phyloP scores from a whole-genome alignment of 2,888 invertebrate genomes.

The Sceliomorpha sp. region DNA sequence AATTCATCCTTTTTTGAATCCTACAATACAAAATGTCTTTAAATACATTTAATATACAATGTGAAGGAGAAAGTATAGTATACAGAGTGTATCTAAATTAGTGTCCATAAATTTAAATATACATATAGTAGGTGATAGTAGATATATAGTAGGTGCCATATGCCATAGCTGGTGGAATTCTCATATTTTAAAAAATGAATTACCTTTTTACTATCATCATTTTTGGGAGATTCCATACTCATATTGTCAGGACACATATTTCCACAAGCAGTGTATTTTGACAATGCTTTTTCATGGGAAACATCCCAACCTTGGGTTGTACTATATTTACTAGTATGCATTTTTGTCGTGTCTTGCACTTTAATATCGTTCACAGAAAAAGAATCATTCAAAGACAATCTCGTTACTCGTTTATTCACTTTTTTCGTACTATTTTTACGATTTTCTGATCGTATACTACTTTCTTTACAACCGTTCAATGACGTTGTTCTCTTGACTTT shows the following conservation, averaged over 20 bases:
- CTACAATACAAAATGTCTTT: slow-evolving; percentile 12
- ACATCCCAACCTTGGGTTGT: slow-evolving; percentile 30
- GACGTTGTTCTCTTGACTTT: slow-evolving; percentile 6
- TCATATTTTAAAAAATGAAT: too few relatives aligned
- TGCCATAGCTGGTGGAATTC: too few relatives aligned
- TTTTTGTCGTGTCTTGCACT: neutral
- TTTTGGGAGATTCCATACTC: too few relatives aligned
- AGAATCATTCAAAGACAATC: neutral
- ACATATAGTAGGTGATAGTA: too few relatives aligned
- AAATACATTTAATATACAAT: too few relatives aligned
- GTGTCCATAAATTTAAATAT: too few relatives aligned
- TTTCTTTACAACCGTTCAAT: slow-evolving; percentile 2
- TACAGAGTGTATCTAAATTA: too few relatives aligned
- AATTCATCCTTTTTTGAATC: slow-evolving; percentile 11
- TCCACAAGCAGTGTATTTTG: too few relatives aligned
- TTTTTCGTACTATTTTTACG: neutral
- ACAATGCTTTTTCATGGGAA: slow-evolving; percentile 12
- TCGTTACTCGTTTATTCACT: slow-evolving; percentile 4
- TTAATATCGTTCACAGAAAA: slow-evolving; percentile 8
- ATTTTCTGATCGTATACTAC: neutral
- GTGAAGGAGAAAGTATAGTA: too few relatives aligned
- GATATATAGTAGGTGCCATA: too few relatives aligned
- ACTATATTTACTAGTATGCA: slow-evolving; percentile 7
- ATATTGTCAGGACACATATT: too few relatives aligned
- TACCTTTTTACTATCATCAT: too few relatives aligned